phyloP scores from a whole-genome alignment of 2,797 vertebrate species.

The Acanthis flammea region DNA sequence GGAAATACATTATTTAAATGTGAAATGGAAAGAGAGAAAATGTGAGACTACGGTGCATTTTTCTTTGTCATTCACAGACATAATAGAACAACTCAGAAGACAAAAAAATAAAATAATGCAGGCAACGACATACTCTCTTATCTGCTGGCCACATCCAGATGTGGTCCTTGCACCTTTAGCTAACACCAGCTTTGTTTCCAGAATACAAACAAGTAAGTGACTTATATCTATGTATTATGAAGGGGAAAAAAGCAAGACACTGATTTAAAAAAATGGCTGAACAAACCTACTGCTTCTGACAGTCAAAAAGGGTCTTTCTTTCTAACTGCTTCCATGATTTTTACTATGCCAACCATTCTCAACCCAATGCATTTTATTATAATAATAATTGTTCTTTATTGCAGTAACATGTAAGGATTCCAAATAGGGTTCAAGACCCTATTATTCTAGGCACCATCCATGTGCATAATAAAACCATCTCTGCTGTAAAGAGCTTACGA shows the following conservation, averaged over 20 bases:
- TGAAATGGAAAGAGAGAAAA: constrained; percentile 35
- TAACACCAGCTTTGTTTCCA: constrained; percentile 7
- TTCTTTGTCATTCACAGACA: constrained; percentile 27
- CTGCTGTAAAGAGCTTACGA: constrained; percentile 54
- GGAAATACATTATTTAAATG: constrained; percentile 54
- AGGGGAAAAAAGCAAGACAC: not conserved
- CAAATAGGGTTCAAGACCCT: constrained; percentile 49
- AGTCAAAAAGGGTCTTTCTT: not conserved
- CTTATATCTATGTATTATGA: not conserved
- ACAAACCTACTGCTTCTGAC: not conserved
- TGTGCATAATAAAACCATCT: constrained; percentile 45
- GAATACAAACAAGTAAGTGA: not conserved
- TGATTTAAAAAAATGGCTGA: not conserved
- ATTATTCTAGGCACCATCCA: constrained; percentile 37
- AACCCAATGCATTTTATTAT: constrained; percentile 45
- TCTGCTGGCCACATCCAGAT: not conserved
- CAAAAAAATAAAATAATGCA: not conserved
- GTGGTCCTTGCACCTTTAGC: not conserved
- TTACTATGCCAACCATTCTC: not conserved
- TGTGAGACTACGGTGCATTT: not conserved
- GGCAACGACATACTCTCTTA: not conserved
- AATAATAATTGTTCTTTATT: constrained; percentile 62
- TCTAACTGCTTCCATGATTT: not conserved
- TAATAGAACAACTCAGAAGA: constrained; percentile 9
- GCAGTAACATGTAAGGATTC: constrained; percentile 34